Evolutionary conservation across 1,140 invertebrate species (phyloP), one percentile per base, ranked within the genome.

Genomic region (Leptonema lineaticorne): DNA sequence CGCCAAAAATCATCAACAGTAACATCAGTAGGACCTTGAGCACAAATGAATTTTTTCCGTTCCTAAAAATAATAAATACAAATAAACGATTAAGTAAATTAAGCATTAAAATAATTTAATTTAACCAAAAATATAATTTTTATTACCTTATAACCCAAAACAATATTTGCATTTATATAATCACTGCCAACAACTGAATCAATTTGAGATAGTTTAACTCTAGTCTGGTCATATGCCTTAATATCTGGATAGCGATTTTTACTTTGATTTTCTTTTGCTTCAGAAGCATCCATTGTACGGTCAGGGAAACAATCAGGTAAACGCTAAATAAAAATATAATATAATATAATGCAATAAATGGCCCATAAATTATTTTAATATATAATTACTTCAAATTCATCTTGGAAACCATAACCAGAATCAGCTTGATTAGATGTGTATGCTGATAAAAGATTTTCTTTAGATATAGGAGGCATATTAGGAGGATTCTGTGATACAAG

Each of bases 1-100:
- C 94, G 85, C 96, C 96, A 99, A 79, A 98, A 98, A 78, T 98
- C 96, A 73, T 89, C 89, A 0, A 97, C 90, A 0, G 95, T 98
- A 26, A 91, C 90, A 62, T 96, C 92, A 84, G 97, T 92, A 0
- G 96, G 96, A 0, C 94, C 93, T 84, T 95, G 93, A 9, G 94
- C 93, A 79, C 94, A 96, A 71, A 96, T 95, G 75, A 95, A 96
- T 74, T 93, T 92, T 75, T 96, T 96, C n/a, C 92, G 81, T 75
- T 94, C 92, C 81, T 83, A 70, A n/a, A 64, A 41, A 7, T 57
- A 45, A 56, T 26, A 29, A 58, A 5, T 67, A 26, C 4, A 26
- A 26, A 26, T 53, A 16, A n/a, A 7, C 4, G 4, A 11, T 53
- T 24, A 26, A 2, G 11, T 20, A 4, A 22, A 18, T 50, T 16